A percentile compares a stretch with the other conserved stretches of the same genome.
phyloP scores from a whole-genome alignment of 1,140 invertebrate genomes.

The Ceratosolen fusciceps region DNA sequence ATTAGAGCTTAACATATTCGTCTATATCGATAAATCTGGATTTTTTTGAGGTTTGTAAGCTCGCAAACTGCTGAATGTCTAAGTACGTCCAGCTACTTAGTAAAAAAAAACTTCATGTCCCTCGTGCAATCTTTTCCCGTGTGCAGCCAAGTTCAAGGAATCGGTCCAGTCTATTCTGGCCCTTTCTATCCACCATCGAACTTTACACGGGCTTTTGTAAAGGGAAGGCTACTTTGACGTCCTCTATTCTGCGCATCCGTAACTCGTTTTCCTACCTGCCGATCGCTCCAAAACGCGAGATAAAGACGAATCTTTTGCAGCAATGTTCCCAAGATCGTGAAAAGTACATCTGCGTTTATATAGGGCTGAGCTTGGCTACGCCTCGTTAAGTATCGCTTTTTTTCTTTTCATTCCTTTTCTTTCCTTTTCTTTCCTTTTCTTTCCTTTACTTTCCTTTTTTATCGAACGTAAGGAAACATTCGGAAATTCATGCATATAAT shows the following conservation, averaged over 20 bases:
- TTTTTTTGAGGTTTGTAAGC: neutral
- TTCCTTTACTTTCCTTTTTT: slow-evolving; percentile 41
- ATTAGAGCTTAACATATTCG: neutral
- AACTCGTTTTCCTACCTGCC: neutral
- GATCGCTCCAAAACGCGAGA: neutral
- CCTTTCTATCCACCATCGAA: neutral
- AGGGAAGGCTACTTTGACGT: slow-evolving; percentile 24
- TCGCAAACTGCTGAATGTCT: neutral
- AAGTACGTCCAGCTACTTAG: slow-evolving; percentile 53
- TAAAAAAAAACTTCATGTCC: slow-evolving; percentile 63
- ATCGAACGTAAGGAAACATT: slow-evolving; percentile 26
- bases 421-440: too few species aligned
- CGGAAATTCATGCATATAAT: neutral
- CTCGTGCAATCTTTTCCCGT: slow-evolving; percentile 63
- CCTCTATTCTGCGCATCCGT: neutral
- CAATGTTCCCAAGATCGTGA: neutral
- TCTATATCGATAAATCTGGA: neutral
- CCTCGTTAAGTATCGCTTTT: too few species aligned
- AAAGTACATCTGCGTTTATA: neutral
- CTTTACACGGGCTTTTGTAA: neutral
- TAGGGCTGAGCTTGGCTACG: neutral
- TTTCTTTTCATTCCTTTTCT: too few species aligned
- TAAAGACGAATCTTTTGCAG: slow-evolving; percentile 17
- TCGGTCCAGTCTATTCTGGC: too few species aligned
- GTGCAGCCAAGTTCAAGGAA: slow-evolving; percentile 31